phyloP scores from a whole-genome alignment of 2,113 vertebrate species.

The Coptodon rendalli region DNA sequence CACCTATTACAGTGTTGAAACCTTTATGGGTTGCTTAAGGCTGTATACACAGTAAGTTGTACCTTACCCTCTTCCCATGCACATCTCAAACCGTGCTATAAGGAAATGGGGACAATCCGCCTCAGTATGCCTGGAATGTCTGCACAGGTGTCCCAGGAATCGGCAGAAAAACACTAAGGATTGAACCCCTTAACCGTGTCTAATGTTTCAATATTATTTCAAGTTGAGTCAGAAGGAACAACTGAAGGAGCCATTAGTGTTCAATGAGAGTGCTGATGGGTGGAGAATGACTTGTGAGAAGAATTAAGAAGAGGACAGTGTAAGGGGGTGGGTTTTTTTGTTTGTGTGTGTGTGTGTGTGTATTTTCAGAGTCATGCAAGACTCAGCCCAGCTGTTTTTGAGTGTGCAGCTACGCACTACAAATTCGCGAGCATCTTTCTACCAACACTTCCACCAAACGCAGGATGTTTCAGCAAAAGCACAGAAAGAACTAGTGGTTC shows the following conservation, averaged over 20 bases:
- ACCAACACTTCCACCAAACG: not conserved
- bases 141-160: constrained; percentile 29
- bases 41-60: not conserved
- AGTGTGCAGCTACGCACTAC: not conserved
- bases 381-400: not conserved
- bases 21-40: not conserved
- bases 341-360: not conserved
- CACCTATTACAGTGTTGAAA: not conserved
- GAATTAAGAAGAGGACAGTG: not conserved
- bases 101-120: constrained; percentile 22
- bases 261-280: constrained; percentile 6
- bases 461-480: constrained; percentile 19
- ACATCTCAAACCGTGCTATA: not conserved
- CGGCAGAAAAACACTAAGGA: not conserved
- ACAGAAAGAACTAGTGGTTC: not conserved
- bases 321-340: not conserved
- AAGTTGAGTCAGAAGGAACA: not conserved
- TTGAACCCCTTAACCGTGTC: constrained; percentile 12
- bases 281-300: constrained; percentile 8
- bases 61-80: not conserved
- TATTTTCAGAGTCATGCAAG: not conserved
- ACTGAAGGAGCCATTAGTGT: constrained; percentile 4
- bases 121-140: constrained; percentile 54
- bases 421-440: not conserved
- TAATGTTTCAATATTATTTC: constrained; percentile 30